A percentile compares a stretch with the other conserved stretches of the same genome.
Conservation (phyloP, 1,140 invertebrate genomes). For the Arion vulgaris region DNA sequence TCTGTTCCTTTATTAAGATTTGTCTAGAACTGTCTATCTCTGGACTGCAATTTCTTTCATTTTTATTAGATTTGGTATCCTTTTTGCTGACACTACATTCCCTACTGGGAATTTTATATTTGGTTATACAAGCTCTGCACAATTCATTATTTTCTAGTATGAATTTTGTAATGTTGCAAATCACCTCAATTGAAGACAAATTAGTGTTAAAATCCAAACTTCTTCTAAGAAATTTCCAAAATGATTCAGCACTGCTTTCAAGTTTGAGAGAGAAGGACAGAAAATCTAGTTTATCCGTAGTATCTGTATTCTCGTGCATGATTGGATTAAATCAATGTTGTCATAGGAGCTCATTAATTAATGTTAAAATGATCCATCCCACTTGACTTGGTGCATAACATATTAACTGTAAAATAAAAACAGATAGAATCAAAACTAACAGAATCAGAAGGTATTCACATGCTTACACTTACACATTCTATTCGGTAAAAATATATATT, state of each 20-base stretch:
- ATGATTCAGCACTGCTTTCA: neutral
- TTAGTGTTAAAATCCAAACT: neutral
- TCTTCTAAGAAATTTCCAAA: neutral
- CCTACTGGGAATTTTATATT: neutral
- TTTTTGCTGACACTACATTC: neutral
- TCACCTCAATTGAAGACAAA: neutral
- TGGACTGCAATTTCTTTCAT: neutral
- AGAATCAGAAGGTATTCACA: too few relatives aligned
- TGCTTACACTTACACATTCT: too few relatives aligned
- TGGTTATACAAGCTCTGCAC: neutral
- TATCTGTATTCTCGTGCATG: neutral
- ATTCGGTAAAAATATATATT: too few relatives aligned
- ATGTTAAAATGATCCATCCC: too few relatives aligned
- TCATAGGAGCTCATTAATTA: too few relatives aligned
- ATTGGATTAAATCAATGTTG: too few relatives aligned
- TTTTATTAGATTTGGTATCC: neutral
- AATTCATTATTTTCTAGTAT: neutral
- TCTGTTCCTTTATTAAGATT: neutral
- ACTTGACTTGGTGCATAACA: too few relatives aligned
- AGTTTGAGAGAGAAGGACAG: neutral
- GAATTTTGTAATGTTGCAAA: neutral
- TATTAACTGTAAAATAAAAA: too few relatives aligned
- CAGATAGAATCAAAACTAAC: too few relatives aligned
- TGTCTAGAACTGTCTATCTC: too few relatives aligned
- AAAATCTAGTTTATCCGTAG: neutral